Evolutionary conservation across 2,888 invertebrate species (phyloP), one percentile per base, ranked within the genome.

Genomic region (Sinhomidia bicolor): DNA sequence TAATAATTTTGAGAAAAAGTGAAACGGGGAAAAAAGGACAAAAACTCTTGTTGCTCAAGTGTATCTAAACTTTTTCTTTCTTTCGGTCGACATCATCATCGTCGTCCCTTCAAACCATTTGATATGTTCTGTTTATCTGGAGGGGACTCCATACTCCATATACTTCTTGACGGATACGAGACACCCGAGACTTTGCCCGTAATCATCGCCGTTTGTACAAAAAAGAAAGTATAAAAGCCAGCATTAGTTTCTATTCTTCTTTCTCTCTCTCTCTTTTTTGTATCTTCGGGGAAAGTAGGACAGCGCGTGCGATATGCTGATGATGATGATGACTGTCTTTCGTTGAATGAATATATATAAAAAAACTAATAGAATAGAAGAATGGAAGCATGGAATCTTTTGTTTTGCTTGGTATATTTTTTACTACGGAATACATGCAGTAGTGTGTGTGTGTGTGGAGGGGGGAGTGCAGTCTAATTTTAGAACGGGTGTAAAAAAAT

Each of bases 171-270:
- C 44, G 23, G 44, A 68, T 44, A 74, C 26, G 74, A 74, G 74
- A 74, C 74, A 74, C 74, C 44, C 44, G 74, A 74, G 74, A 74
- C n/a, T 44, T 74, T 60, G 7, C 1, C 60, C 26, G 60, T 60
- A 60, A 60, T 57, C 32, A 80, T 62, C n/a, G 41, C 44, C 23
- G 68, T 68, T 23, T 60, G 60, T 7, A 60, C 17, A n/a, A 14
- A 17, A 60, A 60, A 14, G 26, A 60, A 23, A 60, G 23, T 23
- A 4, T 60, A 60, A 60, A 60, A 60, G 60, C 23, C 60, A 60
- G 23, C 60, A 60, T 60, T 60, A 60, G 23, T 60, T 60, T 23
- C 23, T 60, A n/a, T n/a, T n/a, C n/a, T n/a, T n/a, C n/a, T n/a
- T n/a, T n/a, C n/a, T 60, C 20, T 57, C 57, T 23, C 1, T 60